Evolutionary conservation across 1,140 invertebrate genomes (phyloP), one percentile per base, ranked within the genome.

Genomic region (Drosophila funebris): DNA sequence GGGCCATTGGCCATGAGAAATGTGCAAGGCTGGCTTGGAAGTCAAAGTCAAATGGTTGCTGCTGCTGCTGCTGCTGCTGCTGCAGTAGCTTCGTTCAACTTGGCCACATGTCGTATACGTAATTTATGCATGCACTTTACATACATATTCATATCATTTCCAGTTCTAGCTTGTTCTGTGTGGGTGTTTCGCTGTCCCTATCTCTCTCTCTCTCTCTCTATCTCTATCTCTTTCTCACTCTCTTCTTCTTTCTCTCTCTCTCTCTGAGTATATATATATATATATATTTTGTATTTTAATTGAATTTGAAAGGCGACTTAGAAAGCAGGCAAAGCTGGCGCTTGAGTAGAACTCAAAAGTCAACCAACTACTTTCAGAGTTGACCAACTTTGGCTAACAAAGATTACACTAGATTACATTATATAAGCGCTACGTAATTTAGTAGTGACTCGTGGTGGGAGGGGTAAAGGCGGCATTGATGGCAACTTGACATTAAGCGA

Each of bases 111-210:
- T 69, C 78, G 82, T 78, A 87, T 87, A 83, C 82, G 83, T 88
- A 87, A 87, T 87, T 82, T 87, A 87, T 87, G 82, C 82, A 82
- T 87, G 75, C 70, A 87, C 80, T 77, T 73, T 77, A 48, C 73
- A 33, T 44, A 27, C 62, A 74, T 77, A 81, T 85, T 79, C 67
- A 78, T 78, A 85, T 85, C 71, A 76, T 48, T 74, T 78, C 82
- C 82, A 85, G 83, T 80, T 84, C 61, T 73, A 6, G 24, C 8
- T 20, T 36, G 37, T 52, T 52, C 52, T 58, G 44, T 63, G 71
- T 73, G 70, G 74, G 71, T 69, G 74, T 73, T 41, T 60, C 39
- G 27, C 24, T 50, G 13, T 29, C 16, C 70, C 72, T 52, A 63
- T 39, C 13, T 14, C 22, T 16, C 7, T 16, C 43, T n/a, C 3